Evolutionary conservation across 2,797 vertebrate genomes (phyloP), one percentile per base, ranked within the genome.

Genomic region (Discoglossus pictus): DNA sequence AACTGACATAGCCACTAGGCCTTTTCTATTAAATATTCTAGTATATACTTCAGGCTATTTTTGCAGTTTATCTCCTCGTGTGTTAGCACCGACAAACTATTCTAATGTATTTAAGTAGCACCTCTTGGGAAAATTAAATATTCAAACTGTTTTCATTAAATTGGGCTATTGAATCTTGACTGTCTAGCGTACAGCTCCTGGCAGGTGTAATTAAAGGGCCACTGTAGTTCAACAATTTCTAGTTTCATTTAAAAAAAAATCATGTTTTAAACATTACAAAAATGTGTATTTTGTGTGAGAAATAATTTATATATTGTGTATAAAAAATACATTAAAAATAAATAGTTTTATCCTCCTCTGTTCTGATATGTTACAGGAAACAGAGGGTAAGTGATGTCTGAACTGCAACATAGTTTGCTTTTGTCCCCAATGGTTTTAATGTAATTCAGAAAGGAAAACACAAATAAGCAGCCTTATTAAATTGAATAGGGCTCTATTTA

Each of bases 61-160:
- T 43, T n/a, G 17, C 21, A 39, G 35, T 54, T 40, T 16, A 15
- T 11, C 20, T 54, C 7, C n/a, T 20, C 35, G 8, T 20, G 38
- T 61, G 40, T 39, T 54, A 13, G 1, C 16, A 52, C 13, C 10
- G 15, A 11, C 34, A 47, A 11, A 38, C 31, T 31, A 48, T 35
- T 56, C 17, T 42, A 63, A 63, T 56, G 23, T 70, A 63, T 63
- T 55, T 51, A 17, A 60, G 17, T 17, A 11, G 8, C 16, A 21
- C 38, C 65, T 68, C 44, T 40, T 52, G 65, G 65, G 65, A 52
- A 60, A 48, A 68, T 52, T 43, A 68, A 60, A 46, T 8, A 39
- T 20, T 60, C 24, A 46, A 38, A 21, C 42, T 20, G 17, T 52
- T 52, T 68, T 60, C 50, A 60, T 60, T 68, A 50, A 56, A 50